phyloP scores from a whole-genome alignment of 1,140 invertebrate species.

The Copidosoma floridanum region DNA sequence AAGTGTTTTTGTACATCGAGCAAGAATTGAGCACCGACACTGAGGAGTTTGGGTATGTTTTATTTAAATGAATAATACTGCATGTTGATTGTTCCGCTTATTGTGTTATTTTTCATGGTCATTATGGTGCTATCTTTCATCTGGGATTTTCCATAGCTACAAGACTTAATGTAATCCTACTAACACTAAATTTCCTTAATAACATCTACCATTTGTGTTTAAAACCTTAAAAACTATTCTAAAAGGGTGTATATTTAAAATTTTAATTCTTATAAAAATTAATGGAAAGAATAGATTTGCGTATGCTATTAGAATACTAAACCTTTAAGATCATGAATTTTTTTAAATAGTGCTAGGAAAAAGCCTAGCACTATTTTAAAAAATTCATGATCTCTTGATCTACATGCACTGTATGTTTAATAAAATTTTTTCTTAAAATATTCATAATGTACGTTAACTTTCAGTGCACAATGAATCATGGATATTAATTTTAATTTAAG shows the following conservation, averaged over 20 bases:
- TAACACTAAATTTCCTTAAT: slow-evolving; percentile 4
- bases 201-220: background rate
- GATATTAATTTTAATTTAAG: background rate
- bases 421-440: slow-evolving; percentile 3
- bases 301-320: no score
- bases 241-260: background rate
- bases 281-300: no score
- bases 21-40: slow-evolving; percentile 78
- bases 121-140: background rate
- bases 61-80: background rate
- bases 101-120: background rate
- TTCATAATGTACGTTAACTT: background rate
- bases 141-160: background rate
- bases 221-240: background rate
- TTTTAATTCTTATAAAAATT: background rate
- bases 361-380: no score
- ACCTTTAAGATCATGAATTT: no score
- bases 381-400: no score
- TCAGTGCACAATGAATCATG: slow-evolving; percentile 6
- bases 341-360: no score
- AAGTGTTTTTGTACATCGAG: slow-evolving; percentile 88
- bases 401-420: no score
- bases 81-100: background rate
- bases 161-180: background rate
- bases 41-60: slow-evolving; percentile 75